A percentile compares a stretch with the other conserved stretches of the same genome.
Conservation (phyloP, 2,113 vertebrate genomes). For the Zosterops japonicus region DNA sequence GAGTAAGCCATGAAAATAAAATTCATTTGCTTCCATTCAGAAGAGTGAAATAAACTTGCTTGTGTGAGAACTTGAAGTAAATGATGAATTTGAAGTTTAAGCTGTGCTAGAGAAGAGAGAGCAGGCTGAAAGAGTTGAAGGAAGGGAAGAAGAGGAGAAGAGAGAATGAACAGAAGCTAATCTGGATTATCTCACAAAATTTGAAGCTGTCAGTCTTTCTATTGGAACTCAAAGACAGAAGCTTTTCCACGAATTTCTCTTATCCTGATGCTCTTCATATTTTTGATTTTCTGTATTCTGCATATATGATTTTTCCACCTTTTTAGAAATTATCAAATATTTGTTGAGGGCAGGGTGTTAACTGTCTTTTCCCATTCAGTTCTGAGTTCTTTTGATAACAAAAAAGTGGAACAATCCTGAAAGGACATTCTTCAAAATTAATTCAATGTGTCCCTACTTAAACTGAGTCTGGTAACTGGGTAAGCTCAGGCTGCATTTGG, state of each 20-base stretch:
- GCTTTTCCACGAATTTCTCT: slow-evolving; percentile 1
- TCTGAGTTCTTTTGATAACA: background rate
- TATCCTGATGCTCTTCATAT: background rate
- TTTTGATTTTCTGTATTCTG: slow-evolving; percentile 7
- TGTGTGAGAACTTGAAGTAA: slow-evolving; percentile 47
- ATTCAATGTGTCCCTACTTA: background rate
- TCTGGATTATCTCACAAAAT: slow-evolving; percentile 31
- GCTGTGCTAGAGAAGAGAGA: background rate
- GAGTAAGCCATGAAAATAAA: slow-evolving; percentile 63
- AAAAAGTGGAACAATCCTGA: background rate
- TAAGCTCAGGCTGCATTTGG: background rate
- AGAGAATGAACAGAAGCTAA: background rate
- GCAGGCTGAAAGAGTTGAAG: background rate
- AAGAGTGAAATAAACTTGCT: slow-evolving; percentile 38
- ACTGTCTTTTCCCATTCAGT: background rate
- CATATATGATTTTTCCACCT: background rate
- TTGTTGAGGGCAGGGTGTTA: background rate
- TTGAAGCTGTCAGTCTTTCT: background rate
- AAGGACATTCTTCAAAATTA: background rate
- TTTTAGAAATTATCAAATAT: background rate
- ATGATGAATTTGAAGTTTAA: slow-evolving; percentile 4
- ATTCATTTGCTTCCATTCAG: slow-evolving; percentile 55
- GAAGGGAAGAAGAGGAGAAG: background rate
- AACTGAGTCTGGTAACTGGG: background rate
- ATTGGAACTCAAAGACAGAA: background rate